These are phyloP conservation scores for Gonioctena quinquepunctata DNA, from an alignment of 1,140 invertebrate species.

Conservation along the genomic window DNA sequence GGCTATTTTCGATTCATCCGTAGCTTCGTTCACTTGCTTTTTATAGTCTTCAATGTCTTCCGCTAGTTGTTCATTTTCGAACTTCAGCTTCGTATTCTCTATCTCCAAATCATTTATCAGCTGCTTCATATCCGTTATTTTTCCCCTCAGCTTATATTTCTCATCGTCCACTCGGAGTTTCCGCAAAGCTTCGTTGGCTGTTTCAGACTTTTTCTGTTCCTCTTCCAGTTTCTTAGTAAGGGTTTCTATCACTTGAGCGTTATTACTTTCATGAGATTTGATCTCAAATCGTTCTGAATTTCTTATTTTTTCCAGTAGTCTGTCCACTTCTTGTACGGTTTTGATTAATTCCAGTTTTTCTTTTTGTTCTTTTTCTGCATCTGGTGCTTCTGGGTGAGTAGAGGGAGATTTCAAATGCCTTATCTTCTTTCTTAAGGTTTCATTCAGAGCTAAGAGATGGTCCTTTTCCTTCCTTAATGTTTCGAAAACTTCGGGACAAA, in stretches of 20 bases:
- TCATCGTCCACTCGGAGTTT: slow-evolving; percentile 30
- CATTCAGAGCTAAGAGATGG: slow-evolving; percentile 23
- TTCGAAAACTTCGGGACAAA: slow-evolving; percentile 27
- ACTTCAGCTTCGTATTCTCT: slow-evolving; percentile 34
- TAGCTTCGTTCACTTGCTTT: slow-evolving; percentile 10
- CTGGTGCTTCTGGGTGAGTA: not conserved
- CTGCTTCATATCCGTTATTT: slow-evolving; percentile 31
- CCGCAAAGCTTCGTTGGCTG: slow-evolving; percentile 29
- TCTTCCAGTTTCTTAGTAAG: slow-evolving; percentile 28
- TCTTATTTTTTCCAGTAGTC: slow-evolving; percentile 22
- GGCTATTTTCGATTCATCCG: slow-evolving; percentile 13
- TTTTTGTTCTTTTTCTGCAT: slow-evolving; percentile 10
- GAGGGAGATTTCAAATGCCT: slow-evolving; percentile 10
- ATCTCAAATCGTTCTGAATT: slow-evolving; percentile 27
- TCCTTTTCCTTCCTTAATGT: slow-evolving; percentile 26
- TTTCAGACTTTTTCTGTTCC: slow-evolving; percentile 25
- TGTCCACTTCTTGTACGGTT: slow-evolving; percentile 30
- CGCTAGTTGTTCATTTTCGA: slow-evolving; percentile 25
- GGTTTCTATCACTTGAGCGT: slow-evolving; percentile 12
- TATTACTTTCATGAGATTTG: slow-evolving; percentile 19
- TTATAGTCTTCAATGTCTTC: slow-evolving; percentile 29
- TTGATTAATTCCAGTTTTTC: slow-evolving; percentile 25
- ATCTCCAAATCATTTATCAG: slow-evolving; percentile 31
- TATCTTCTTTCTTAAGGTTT: slow-evolving; percentile 32
- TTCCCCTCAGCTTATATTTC: slow-evolving; percentile 30